Evolutionary conservation across 2,888 invertebrate genomes (phyloP), one percentile per base, ranked within the genome.

Genomic region (Desoria tigrina): DNA sequence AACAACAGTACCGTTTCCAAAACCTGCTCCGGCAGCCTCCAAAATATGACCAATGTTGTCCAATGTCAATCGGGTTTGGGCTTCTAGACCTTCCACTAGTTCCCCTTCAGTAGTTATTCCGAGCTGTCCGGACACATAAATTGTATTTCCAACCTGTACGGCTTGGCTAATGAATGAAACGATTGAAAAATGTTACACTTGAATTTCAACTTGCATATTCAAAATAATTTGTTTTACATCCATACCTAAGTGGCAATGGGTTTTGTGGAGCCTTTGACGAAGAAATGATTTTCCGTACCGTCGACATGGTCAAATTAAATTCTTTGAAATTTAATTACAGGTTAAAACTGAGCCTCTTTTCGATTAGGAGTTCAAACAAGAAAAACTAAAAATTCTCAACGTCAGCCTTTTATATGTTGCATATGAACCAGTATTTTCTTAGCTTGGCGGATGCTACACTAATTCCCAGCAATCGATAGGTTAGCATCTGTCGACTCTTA

Each of bases 41-140:
- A 95, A 82, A 65, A 93, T 85, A 61, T 86, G 84, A 63, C 88
- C 87, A 78, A 95, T 83, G 79, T 93, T 92, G 72, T 85, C 84
- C 61, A 96, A 82, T 6, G 89, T 90, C 80, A 88, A 87, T 68
- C 86, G 84, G 1, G 92, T 84, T 81, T 96, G 88, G 7, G 83
- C 86, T 37, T 83, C 86, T 4, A 87, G 87, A 32, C 90, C 91
- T 27, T 92, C 93, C 39, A 83, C 79, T 18, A 92, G 90, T 70
- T 94, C 78, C 78, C 89, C 84, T 72, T 83, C 83, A 1, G 88
- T 87, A 77, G 90, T 86, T 78, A 94, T 78, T 1, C 94, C 95
- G 63, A 95, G 80, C 65, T 90, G 88, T 42, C 95, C 95, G 6
- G 94, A 93, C 42, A 94, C 84, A 79, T 93, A 95, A 42, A 95